phyloP scores from a whole-genome alignment of 2,113 vertebrate species.

The Ciconia boyciana region DNA sequence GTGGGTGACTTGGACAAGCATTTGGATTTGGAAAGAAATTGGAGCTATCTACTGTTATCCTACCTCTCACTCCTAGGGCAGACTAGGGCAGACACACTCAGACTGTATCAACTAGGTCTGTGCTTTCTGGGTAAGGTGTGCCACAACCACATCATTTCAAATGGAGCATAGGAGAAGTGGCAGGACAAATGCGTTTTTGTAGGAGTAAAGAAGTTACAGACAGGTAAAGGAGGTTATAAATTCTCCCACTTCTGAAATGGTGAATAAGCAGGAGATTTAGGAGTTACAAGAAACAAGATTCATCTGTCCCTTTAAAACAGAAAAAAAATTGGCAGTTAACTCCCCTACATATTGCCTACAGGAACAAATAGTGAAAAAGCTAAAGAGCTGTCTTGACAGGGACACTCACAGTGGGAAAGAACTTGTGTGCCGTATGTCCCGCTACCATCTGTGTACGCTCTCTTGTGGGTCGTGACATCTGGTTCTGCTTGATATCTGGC shows the following conservation, averaged over 20 bases:
- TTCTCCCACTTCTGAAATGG: neutral
- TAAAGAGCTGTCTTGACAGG: slow-evolving; percentile 37
- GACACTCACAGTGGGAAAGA: neutral
- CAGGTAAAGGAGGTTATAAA: neutral
- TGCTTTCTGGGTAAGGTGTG: neutral
- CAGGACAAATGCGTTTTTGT: neutral
- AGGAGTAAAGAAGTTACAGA: neutral
- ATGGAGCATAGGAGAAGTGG: neutral
- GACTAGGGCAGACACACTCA: too few relatives aligned
- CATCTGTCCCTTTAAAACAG: neutral
- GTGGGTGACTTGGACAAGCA: neutral
- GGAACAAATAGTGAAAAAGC: slow-evolving; percentile 34
- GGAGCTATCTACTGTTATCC: neutral
- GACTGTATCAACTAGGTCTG: neutral
- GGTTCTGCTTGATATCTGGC: slow-evolving; percentile 46
- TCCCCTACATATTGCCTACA: slow-evolving; percentile 6
- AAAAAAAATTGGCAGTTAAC: neutral
- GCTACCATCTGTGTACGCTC: slow-evolving; percentile 8
- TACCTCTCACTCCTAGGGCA: neutral
- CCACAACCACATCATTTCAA: neutral
- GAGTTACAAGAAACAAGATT: neutral
- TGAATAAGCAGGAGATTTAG: neutral
- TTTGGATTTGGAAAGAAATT: neutral
- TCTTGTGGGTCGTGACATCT: slow-evolving; percentile 57
- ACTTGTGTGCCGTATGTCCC: slow-evolving; percentile 29